phyloP scores from a whole-genome alignment of 1,140 invertebrate species.

The Neodiprion fabricii region DNA sequence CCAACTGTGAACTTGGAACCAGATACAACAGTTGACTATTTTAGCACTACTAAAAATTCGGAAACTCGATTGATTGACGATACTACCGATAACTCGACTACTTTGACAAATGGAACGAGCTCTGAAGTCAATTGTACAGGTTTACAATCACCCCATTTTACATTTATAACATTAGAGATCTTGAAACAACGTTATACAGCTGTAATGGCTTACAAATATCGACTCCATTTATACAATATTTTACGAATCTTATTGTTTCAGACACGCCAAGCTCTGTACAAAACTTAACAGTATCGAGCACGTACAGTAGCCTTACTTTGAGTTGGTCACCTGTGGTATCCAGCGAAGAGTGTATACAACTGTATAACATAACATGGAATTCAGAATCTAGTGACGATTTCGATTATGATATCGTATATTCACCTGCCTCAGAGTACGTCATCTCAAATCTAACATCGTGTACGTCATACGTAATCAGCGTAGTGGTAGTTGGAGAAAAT shows the following conservation, averaged over 20 bases:
- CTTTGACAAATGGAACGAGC: no score
- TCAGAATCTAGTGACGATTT: not conserved
- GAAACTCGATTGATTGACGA: no score
- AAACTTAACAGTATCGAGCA: conserved; percentile 11
- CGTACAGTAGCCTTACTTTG: not conserved
- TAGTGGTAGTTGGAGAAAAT: conserved; percentile 10
- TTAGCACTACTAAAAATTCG: no score
- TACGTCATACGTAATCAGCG: conserved; percentile 30
- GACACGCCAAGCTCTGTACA: not conserved
- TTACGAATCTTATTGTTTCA: not conserved
- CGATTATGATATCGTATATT: conserved; percentile 11
- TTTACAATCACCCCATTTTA: no score
- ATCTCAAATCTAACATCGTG: conserved; percentile 30
- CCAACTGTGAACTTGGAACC: no score
- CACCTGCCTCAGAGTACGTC: conserved; percentile 18
- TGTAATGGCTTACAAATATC: no score
- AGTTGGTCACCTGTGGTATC: not conserved
- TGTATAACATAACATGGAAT: conserved; percentile 3
- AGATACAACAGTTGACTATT: no score
- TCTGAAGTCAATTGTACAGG: no score
- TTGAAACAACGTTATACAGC: no score
- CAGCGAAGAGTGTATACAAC: not conserved
- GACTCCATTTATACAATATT: no score
- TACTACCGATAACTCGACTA: no score
- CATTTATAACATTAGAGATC: no score